Conservation (phyloP, 1,140 invertebrate genomes). For the Notospermus geniculatus region DNA sequence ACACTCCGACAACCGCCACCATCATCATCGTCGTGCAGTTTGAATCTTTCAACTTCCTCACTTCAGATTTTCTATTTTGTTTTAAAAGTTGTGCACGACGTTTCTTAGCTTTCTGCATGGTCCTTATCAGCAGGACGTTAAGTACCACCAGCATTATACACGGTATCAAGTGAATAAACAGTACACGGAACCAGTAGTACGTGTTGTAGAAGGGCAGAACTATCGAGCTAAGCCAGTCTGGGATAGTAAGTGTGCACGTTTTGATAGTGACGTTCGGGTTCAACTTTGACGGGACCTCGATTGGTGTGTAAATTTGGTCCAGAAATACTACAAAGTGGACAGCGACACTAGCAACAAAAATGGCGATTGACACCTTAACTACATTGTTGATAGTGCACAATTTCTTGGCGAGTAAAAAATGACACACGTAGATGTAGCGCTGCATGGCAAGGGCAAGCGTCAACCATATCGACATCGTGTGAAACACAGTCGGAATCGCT, state of each 20-base stretch:
- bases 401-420: slow-evolving; percentile 76
- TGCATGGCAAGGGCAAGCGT: slow-evolving; percentile 83
- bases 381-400: slow-evolving; percentile 86
- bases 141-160: slow-evolving; percentile 85
- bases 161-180: slow-evolving; percentile 89
- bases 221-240: slow-evolving; percentile 26
- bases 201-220: slow-evolving; percentile 69
- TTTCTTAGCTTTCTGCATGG: slow-evolving; percentile 77
- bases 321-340: slow-evolving; percentile 79
- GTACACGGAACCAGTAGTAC: slow-evolving; percentile 80
- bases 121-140: slow-evolving; percentile 81
- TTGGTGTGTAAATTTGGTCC: slow-evolving; percentile 61
- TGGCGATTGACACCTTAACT: slow-evolving; percentile 71
- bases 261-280: slow-evolving; percentile 51
- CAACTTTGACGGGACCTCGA: slow-evolving; percentile 66
- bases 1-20: slow-evolving; percentile 90
- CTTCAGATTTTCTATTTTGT: slow-evolving; percentile 81
- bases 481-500: slow-evolving; percentile 77
- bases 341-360: slow-evolving; percentile 71
- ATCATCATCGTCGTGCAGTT: slow-evolving; percentile 93
- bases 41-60: slow-evolving; percentile 74
- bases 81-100: slow-evolving; percentile 77
- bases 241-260: slow-evolving; percentile 24
- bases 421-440: slow-evolving; percentile 85
- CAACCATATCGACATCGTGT: slow-evolving; percentile 86